Base-by-base conservation (phyloP, 2,797 vertebrate genomes). In the Heliangelus exortis region DNA sequence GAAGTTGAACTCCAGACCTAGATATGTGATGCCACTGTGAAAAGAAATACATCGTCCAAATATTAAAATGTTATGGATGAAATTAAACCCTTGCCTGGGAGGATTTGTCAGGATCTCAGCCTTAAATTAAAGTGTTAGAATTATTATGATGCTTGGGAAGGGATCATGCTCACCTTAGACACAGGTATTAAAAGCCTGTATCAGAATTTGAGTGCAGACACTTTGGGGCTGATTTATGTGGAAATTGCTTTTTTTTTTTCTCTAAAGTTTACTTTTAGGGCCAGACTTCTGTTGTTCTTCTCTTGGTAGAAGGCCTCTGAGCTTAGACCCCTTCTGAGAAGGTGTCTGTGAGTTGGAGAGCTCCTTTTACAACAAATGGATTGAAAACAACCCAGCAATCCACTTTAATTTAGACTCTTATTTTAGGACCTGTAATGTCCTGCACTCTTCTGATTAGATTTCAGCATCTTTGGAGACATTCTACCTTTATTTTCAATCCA, bases 171-270 rank as follows among this genome's bases (percentile, higher is more conserved):
- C 18, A 28, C 10, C 22, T 72, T 45, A 65, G 19, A 12, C 58
- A 33, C 23, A 58, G 13, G 1, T 39, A 34, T 21, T 20, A 13
- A 8, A 1, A n/a, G 7, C 1, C 48, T 59, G 5, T 41, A 4
- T 22, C 15, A 39, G 53, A 74, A 79, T 68, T 58, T 55, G 29
- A 47, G 12, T 29, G 10, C 6, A 25, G 41, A 33, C 3, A 31
- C 4, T 74, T 77, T 16, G 4, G 22, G 36, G 7, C 7, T 87
- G 0, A 0, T 54, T 84, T 43, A 14, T 61, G 33, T 6, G 4
- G 5, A 78, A 90, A 77, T 21, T 0, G 15, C 4, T 7, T 15
- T 54, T n/a, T 51, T 26, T 15, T n/a, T 47, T 26, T 9, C 3
- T 25, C 10, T 0, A 0, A 6, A 17, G 1, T 3, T 7, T 3